phyloP scores from a whole-genome alignment of 2,888 invertebrate genomes.

The Lithosia quadra region DNA sequence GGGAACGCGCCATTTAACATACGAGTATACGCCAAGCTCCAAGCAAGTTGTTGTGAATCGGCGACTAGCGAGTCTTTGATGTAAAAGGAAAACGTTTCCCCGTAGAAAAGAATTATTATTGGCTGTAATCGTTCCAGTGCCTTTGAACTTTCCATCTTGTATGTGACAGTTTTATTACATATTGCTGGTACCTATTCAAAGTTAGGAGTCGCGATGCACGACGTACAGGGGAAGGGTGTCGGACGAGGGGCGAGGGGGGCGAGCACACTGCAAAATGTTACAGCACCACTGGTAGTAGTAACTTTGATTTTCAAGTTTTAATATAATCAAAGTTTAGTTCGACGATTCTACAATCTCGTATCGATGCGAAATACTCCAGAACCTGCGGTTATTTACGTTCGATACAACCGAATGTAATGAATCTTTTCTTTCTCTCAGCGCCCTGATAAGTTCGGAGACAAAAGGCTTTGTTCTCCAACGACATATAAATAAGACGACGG shows the following conservation, averaged over 20 bases:
- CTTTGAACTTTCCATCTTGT: constrained; percentile 54
- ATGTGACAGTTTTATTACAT: constrained; percentile 58
- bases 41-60: constrained; percentile 35
- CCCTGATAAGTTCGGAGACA: constrained; percentile 44
- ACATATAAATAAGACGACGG: constrained; percentile 43
- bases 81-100: constrained; percentile 49
- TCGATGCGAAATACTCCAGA: constrained; percentile 12
- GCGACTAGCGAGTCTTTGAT: constrained; percentile 51
- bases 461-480: constrained; percentile 42
- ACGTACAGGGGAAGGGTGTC: no score
- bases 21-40: constrained; percentile 25
- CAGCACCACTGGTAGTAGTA: constrained; percentile 12
- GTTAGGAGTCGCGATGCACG: constrained; percentile 11
- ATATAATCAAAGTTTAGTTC: constrained; percentile 28
- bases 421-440: constrained; percentile 32
- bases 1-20: constrained; percentile 41
- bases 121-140: constrained; percentile 52
- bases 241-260: no score
- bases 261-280: no score
- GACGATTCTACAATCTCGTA: constrained; percentile 15
- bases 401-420: constrained; percentile 41
- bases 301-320: constrained; percentile 33
- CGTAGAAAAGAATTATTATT: constrained; percentile 57
- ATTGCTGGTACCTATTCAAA: constrained; percentile 22
- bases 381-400: constrained; percentile 23